Evolutionary conservation across 1,140 invertebrate species (phyloP).

Genomic region (Drosophila neocordata): DNA sequence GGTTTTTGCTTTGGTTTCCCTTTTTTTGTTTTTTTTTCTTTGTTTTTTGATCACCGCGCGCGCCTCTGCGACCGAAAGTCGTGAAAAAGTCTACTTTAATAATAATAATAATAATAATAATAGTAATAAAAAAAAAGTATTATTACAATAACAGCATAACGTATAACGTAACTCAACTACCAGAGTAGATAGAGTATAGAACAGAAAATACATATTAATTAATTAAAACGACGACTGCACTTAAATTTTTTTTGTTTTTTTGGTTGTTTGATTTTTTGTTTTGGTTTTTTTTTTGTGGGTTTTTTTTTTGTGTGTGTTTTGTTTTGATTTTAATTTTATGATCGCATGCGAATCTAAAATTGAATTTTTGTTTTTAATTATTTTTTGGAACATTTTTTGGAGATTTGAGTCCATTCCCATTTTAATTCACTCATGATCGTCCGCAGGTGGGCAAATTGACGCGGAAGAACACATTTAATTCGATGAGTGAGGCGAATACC

Average conservation of each 20-base stretch:
- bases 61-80: conserved; percentile 41
- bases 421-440: conserved; percentile 63
- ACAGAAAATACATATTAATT: conserved; percentile 79
- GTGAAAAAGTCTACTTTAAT: conserved; percentile 71
- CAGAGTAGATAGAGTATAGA: conserved; percentile 79
- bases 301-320: not conserved
- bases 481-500: conserved; percentile 91
- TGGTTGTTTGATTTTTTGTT: not conserved
- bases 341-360: conserved; percentile 3
- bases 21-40: conserved; percentile 30
- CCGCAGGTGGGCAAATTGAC: conserved; percentile 92
- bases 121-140: conserved; percentile 72
- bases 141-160: conserved; percentile 81
- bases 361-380: not conserved
- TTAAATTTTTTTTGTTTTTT: conserved; percentile 26
- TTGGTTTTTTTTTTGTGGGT: not conserved
- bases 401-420: conserved; percentile 1
- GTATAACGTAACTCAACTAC: conserved; percentile 81
- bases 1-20: conserved; percentile 39
- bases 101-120: conserved; percentile 58
- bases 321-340: not conserved
- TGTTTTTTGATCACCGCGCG: conserved; percentile 45
- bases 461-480: conserved; percentile 93
- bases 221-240: conserved; percentile 73
- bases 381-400: not conserved